phyloP scores from a whole-genome alignment of 1,140 invertebrate genomes.

The Ephestia elutella region DNA sequence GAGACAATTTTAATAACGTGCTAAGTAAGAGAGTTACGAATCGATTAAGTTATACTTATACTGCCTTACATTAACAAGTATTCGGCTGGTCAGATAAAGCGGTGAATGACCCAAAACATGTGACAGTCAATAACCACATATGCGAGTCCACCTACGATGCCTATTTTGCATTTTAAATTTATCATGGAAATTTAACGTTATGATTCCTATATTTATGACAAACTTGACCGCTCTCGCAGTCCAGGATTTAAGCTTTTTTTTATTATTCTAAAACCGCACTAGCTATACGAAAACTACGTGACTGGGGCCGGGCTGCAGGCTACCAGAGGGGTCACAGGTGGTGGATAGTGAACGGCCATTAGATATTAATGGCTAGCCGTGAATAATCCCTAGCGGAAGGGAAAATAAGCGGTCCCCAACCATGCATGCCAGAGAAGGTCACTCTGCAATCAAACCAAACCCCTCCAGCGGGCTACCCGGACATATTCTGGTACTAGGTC shows the following conservation, averaged over 20 bases:
- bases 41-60: not conserved
- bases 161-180: slow-evolving; percentile 42
- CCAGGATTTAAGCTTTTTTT: not conserved
- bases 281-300: not conserved
- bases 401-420: no score
- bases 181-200: slow-evolving; percentile 25
- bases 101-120: slow-evolving; percentile 40
- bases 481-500: no score
- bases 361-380: no score
- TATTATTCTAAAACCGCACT: slow-evolving; percentile 5
- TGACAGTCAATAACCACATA: slow-evolving; percentile 21
- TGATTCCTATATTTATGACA: slow-evolving; percentile 37
- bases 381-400: no score
- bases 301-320: no score
- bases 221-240: not conserved
- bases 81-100: slow-evolving; percentile 1
- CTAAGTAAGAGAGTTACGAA: not conserved
- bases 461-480: no score
- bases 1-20: no score
- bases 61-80: slow-evolving; percentile 5
- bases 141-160: slow-evolving; percentile 32
- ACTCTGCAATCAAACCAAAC: no score
- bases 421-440: no score
- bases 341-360: no score
- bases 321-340: no score